A percentile compares a stretch with the other conserved stretches of the same genome.
phyloP scores from a whole-genome alignment of 37 sponge, comb jelly and placozoan species.

The Agelas oroides region DNA sequence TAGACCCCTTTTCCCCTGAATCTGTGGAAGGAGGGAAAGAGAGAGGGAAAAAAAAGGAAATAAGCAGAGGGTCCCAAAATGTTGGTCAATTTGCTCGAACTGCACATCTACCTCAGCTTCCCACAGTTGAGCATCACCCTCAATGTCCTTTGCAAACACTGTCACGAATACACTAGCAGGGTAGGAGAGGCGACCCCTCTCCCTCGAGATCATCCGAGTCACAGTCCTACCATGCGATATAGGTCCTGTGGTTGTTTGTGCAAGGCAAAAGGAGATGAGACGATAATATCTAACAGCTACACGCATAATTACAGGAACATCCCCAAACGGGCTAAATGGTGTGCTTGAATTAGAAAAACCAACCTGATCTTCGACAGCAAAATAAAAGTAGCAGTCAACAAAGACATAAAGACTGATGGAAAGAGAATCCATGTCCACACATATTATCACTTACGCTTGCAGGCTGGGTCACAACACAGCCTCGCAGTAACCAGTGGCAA shows the following conservation, averaged over 20 bases:
- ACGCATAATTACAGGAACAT: no score
- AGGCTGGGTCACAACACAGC: constrained; percentile 67
- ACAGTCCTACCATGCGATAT: constrained; percentile 71
- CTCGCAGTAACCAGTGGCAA: background rate
- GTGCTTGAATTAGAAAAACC: no score
- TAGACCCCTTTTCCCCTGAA: constrained; percentile 51
- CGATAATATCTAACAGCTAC: no score
- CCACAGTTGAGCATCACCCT: constrained; percentile 56
- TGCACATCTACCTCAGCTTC: constrained; percentile 77
- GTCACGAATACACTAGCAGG: constrained; percentile 57
- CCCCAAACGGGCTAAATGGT: no score
- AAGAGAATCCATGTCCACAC: no score
- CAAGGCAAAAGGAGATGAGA: no score
- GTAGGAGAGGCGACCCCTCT: constrained; percentile 57
- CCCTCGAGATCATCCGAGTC: constrained; percentile 40
- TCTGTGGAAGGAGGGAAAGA: background rate
- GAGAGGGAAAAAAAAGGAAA: background rate
- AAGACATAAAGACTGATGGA: no score
- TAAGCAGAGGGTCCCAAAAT: background rate
- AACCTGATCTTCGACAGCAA: no score
- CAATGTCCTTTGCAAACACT: constrained; percentile 44
- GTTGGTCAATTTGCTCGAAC: no score
- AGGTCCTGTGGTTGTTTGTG: constrained; percentile 35
- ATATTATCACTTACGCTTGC: constrained; percentile 45
- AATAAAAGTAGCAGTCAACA: no score